Evolutionary conservation across 2,797 vertebrate species (phyloP), one percentile per base, ranked within the genome.

Genomic region (Chaenodraco wilsoni): DNA sequence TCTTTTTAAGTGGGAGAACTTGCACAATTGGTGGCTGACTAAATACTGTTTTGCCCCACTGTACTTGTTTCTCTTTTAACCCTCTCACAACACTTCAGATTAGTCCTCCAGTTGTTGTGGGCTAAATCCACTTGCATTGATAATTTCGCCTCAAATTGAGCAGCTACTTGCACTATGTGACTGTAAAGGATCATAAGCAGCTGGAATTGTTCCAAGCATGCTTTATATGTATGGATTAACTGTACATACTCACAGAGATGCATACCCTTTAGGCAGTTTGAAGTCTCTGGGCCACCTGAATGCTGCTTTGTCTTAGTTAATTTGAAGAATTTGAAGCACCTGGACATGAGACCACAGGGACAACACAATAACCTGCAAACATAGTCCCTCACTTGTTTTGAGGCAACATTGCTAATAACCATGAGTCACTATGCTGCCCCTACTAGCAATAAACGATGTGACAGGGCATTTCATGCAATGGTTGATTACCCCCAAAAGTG

Each of bases 401-500:
- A 65, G 46, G 64, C 49, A 81, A 50, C 65, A 46, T 5, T 33
- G 11, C 40, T 55, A 61, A 67, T 55, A 19, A 71, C 50, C 8
- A 37, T 23, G 27, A 84, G 62, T 66, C 65, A 61, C 59, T 55
- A 21, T 51, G 37, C 54, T 65, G n/a, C 54, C 46, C 16, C 2
- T 60, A 68, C 52, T 33, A 72, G 33, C 14, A 41, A 52, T 43
- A 37, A 19, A 19, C 31, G 65, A 87, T 59, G 41, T 31, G 74
- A 78, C n/a, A 60, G 43, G 41, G 62, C 66, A 49, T 73, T 59
- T 59, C 66, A 63, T 37, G 50, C 44, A 64, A 63, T 64, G 59
- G 58, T 64, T 83, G 63, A 84, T 89, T 68, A 63, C 60, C 59
- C 74, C 48, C 59, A 68, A 56, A 78, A 82, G 65, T 72, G 65